Evolutionary conservation across 2,113 vertebrate genomes (phyloP), one percentile per base, ranked within the genome.

Genomic region (Eulemur macaco): DNA sequence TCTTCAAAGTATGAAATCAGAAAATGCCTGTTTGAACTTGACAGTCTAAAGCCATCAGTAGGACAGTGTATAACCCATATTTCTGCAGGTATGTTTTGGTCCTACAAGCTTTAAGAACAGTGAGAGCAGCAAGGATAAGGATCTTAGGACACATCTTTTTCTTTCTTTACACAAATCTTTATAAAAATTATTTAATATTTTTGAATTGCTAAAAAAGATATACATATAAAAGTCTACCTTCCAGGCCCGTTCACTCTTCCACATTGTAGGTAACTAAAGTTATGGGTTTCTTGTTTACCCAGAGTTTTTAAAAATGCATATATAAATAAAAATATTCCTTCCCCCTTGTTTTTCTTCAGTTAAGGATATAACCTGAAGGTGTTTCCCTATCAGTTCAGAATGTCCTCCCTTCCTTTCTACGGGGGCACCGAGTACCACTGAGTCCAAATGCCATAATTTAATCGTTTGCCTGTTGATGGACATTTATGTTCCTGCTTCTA

Each of bases 401-500:
- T 1, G 14, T 29, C 31, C 17, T 45, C 15, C 15, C 39, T 66
- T 12, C 47, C 11, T 13, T 11, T 31, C 7, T 13, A 47, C 0
- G 20, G 76, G 39, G 12, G 31, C 29, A 5, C 5, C 11, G 68
- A 1, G 20, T 0, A 4, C 3, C 64, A 39, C 6, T 18, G 27
- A 29, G 50, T 3, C 6, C 82, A 20, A 76, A 47, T 8, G n/a
- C 14, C 25, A 2, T 6, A 1, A 12, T 15, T 39, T 14, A 25
- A 25, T 0, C 56, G 11, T 21, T 20, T 18, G 9, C 27, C 3
- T 14, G 37, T 60, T 17, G 7, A 42, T 1, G 37, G 39, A 21
- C 6, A 3, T 1, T 1, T 15, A 15, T 0, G n/a, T 4, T 7
- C 34, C 7, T 11, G 6, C 27, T 29, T 34, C 68, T 3, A 10